Evolutionary conservation across 2,797 vertebrate genomes (phyloP).

Genomic region (Heliangelus exortis): DNA sequence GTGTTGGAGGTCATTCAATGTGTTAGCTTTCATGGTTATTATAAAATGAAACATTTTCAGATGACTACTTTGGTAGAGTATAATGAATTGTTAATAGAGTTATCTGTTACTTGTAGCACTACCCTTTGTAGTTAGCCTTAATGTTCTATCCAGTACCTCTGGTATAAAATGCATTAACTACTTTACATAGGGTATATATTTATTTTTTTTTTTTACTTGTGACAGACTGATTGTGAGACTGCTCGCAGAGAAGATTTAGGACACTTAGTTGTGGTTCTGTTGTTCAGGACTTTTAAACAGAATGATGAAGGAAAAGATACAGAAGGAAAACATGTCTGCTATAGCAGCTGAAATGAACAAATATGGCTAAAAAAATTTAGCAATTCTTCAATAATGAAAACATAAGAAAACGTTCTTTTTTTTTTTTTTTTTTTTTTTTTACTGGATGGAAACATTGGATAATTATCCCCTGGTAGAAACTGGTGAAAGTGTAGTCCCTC

Average conservation of each 20-base stretch:
- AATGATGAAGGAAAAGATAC: not conserved
- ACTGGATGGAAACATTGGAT: not conserved
- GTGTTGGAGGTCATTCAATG: not conserved
- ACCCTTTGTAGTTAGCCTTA: not conserved
- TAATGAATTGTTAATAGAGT: not conserved
- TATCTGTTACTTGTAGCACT: not conserved
- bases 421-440: not conserved
- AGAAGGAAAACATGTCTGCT: not conserved
- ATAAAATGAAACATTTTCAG: not conserved
- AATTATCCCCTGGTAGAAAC: not conserved
- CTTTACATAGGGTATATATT: not conserved
- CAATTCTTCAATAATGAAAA: not conserved
- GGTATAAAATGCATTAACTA: not conserved
- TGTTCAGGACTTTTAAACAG: not conserved
- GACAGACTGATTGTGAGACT: not conserved
- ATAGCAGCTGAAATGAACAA: not conserved
- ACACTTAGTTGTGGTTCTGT: not conserved
- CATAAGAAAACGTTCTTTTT: not conserved
- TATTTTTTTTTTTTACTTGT: constrained; percentile 7
- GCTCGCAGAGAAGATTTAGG: not conserved
- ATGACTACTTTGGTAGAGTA: not conserved
- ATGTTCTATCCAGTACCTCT: not conserved
- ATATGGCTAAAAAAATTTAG: not conserved
- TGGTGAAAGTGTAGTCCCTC: not conserved
- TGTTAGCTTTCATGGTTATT: not conserved